phyloP scores from a whole-genome alignment of 2,888 invertebrate genomes.

The Lagria hirta region DNA sequence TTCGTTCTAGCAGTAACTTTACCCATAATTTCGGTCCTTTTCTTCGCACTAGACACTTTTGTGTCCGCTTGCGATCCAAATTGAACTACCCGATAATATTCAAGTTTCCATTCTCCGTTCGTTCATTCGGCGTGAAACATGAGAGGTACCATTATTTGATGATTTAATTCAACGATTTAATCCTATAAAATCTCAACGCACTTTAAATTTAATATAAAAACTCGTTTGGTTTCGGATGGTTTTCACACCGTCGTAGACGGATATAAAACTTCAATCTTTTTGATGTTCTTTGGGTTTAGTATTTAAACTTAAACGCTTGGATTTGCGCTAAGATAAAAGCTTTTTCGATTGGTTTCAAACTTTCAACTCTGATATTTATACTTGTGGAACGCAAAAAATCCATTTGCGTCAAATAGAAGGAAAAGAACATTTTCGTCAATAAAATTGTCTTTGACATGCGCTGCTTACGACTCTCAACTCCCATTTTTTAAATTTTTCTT shows the following conservation, averaged over 20 bases:
- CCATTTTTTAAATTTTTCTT: too few relatives aligned
- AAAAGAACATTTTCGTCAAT: slow-evolving; percentile 6
- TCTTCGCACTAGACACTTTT: slow-evolving; percentile 19
- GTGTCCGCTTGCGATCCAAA: slow-evolving; percentile 13
- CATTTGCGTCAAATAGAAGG: slow-evolving; percentile 9
- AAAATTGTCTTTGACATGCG: slow-evolving; percentile 10
- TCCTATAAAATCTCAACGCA: slow-evolving; percentile 13
- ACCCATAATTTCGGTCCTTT: slow-evolving; percentile 24
- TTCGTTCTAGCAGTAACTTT: slow-evolving; percentile 14
- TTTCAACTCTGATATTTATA: slow-evolving; percentile 26
- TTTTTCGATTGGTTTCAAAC: slow-evolving; percentile 27
- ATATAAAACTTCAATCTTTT: slow-evolving; percentile 34
- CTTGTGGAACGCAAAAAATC: slow-evolving; percentile 7
- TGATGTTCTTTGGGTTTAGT: slow-evolving; percentile 33
- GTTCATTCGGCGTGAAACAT: slow-evolving; percentile 24
- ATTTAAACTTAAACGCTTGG: slow-evolving; percentile 29
- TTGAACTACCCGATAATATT: slow-evolving; percentile 23
- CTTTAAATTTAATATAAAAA: slow-evolving; percentile 31
- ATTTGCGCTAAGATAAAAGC: slow-evolving; percentile 26
- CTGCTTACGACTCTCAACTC: slow-evolving; percentile 3
- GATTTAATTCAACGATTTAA: slow-evolving; percentile 15
- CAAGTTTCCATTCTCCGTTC: slow-evolving; percentile 21
- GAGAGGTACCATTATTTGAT: slow-evolving; percentile 14
- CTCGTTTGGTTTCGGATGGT: slow-evolving; percentile 30
- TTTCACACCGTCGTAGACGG: slow-evolving; percentile 19